Conservation (phyloP, 2,113 vertebrate species). For the Lagenorhynchus albirostris region DNA sequence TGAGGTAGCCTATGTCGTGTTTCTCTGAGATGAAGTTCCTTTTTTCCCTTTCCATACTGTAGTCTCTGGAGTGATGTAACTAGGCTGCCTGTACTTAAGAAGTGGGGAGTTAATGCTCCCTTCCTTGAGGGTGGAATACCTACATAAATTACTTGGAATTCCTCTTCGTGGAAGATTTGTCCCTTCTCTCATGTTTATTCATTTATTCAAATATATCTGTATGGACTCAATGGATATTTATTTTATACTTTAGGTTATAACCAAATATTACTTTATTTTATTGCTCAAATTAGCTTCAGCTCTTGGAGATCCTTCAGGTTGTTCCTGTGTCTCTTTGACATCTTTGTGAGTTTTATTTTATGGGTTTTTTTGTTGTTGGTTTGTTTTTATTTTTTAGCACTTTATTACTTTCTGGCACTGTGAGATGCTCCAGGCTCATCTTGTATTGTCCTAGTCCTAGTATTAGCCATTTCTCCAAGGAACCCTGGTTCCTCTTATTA, state of each 20-base stretch:
- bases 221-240: background rate
- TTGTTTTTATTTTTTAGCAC: background rate
- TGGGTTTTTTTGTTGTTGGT: no score
- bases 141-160: background rate
- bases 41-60: background rate
- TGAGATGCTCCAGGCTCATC: background rate
- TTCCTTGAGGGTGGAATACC: background rate
- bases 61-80: background rate
- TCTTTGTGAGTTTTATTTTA: background rate
- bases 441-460: background rate
- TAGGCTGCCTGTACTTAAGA: background rate
- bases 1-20: background rate
- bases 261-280: background rate
- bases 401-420: background rate
- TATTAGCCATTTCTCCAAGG: background rate
- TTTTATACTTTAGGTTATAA: background rate
- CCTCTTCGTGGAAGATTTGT: background rate
- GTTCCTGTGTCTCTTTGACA: background rate
- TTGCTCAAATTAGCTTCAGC: background rate
- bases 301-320: background rate
- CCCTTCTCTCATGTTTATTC: background rate
- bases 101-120: background rate
- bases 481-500: background rate
- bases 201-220: background rate
- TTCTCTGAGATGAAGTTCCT: background rate